Evolutionary conservation across 2,113 vertebrate genomes (phyloP), one percentile per base, ranked within the genome.

Genomic region (Callipepla squamata): DNA sequence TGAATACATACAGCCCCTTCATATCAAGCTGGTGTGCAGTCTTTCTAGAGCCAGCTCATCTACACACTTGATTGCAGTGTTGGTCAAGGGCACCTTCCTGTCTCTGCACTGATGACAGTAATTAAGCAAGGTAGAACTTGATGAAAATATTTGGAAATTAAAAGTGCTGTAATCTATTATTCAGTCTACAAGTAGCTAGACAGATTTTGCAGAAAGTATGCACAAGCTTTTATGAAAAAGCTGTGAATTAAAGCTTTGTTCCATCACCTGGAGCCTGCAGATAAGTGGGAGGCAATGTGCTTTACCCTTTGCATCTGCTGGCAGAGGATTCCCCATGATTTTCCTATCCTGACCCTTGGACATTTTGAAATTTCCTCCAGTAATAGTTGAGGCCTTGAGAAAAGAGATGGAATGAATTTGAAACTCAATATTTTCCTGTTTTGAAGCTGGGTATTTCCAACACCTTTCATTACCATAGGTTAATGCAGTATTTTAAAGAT

Each of bases 121-220:
- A 45, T 53, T 66, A 66, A 59, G n/a, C 32, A 74, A 42, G 45
- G 16, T 47, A 7, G 25, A 78, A 58, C 4, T 23, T 4, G 0
- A 30, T 40, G 57, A 42, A 45, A 70, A 25, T 67, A 48, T n/a
- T 17, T 80, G 55, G 53, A 47, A 50, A 25, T 30, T 63, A 26
- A 55, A 51, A 10, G 26, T 55, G 65, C 13, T 0, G 0, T 6
- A 34, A 18, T 28, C 7, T 47, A 13, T 44, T 25, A 0, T 0
- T 50, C 50, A 25, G 63, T 53, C 45, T 4, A 2, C 45, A 20
- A 80, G 34, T 16, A 36, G 13, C 32, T 36, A 57, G 25, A 58
- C 76, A 9, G 36, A 25, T 45, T 42, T 20, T 40, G 28, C 25
- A 66, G 63, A 6, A 7, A 30, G 19, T 34, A 3, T 0, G 0